A percentile compares a stretch with the other conserved stretches of the same genome.
Evolutionary conservation across 1,140 invertebrate species (phyloP).

Genomic region (Cyclargus thomasi): DNA sequence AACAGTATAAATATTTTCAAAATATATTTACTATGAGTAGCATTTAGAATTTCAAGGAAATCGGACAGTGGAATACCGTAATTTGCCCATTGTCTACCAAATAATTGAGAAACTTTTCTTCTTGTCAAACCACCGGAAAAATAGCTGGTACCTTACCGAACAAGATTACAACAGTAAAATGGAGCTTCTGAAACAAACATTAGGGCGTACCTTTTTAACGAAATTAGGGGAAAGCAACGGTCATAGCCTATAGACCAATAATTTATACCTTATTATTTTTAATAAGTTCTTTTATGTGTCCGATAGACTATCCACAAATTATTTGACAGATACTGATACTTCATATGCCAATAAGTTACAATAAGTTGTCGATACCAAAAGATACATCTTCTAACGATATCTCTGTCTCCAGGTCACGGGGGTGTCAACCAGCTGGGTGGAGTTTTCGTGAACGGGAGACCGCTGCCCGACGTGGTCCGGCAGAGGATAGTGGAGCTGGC

Average conservation of each 20-base stretch:
- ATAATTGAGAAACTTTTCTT: background rate
- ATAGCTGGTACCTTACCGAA: background rate
- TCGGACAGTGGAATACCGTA: background rate
- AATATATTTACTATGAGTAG: background rate
- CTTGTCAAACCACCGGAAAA: conserved; percentile 2
- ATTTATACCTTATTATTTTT: too few species aligned
- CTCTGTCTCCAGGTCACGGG: conserved; percentile 84
- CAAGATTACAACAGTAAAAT: background rate
- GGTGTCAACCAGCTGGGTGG: conserved; percentile 97
- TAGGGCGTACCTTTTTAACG: too few species aligned
- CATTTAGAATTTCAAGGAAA: background rate
- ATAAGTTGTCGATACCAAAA: too few species aligned
- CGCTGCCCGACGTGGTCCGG: conserved; percentile 94
- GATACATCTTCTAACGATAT: background rate
- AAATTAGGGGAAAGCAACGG: too few species aligned
- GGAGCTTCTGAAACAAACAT: background rate
- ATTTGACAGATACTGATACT: too few species aligned
- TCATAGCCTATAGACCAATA: too few species aligned
- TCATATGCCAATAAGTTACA: too few species aligned
- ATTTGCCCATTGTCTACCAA: background rate
- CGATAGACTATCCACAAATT: too few species aligned
- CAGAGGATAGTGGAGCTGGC: conserved; percentile 97
- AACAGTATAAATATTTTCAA: too few species aligned
- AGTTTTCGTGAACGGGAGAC: conserved; percentile 96
- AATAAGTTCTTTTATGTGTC: too few species aligned